Evolutionary conservation across 2,888 invertebrate genomes (phyloP), one percentile per base, ranked within the genome.

Genomic region (Arctia plantaginis): DNA sequence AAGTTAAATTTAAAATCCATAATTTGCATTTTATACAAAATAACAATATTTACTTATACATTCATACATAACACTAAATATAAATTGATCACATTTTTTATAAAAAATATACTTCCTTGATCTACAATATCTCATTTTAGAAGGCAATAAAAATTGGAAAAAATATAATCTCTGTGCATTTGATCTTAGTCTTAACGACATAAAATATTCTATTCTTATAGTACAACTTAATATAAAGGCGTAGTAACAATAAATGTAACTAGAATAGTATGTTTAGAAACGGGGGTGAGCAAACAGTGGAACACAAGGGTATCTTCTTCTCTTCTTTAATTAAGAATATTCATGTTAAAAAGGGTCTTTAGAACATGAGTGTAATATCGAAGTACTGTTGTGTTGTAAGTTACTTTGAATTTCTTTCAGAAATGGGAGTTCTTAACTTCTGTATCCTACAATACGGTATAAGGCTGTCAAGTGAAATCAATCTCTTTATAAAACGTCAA

Each of bases 41-140:
- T 69, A 59, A 55, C 47, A 44, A 47, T 30, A 27, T 67, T 30
- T 44, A 30, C 8, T 44, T 44, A 55, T 69, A 10, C 69, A 69
- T 15, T 39, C 69, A n/a, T 55, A 68, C 10, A 69, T 10, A 70
- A 70, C 70, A 41, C 41, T 62, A 35, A 62, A 27, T 62, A 62
- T 62, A 69, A 64, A 62, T 41, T 33, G n/a, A 65, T 65, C 30
- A 64, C 47, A 47, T 44, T 44, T 64, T 18, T 65, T 47, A 47
- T 30, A 35, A 27, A 55, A 81, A 78, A 73, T 67, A 68, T 35
- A n/a, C 8, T 65, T 67, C 30, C 51, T 62, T 69, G 41, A 10
- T 0, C 27, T 69, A 69, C n/a, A 20, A 59, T 69, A 41, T 30
- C 35, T 69, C 15, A 10, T 39, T 27, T 41, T 62, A 62, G 4